Conservation (phyloP, 2,797 vertebrate species). For the Cyprinella venusta region DNA sequence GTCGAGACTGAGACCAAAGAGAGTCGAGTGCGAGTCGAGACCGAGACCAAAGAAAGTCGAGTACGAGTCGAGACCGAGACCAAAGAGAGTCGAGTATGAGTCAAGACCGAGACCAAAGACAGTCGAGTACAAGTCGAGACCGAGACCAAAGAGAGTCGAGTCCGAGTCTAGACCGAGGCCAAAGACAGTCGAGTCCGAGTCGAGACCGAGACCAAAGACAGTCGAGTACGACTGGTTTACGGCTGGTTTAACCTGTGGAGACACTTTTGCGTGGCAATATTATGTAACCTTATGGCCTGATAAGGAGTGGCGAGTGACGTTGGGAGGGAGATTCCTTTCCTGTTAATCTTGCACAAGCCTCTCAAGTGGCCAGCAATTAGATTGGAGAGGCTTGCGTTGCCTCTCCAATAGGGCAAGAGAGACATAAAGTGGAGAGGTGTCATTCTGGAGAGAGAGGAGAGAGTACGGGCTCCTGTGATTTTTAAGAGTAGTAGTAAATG, state of each 20-base stretch:
- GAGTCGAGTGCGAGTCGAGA: too few species aligned
- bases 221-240: too few species aligned
- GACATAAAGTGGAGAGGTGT: slow-evolving; percentile 32
- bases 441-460: slow-evolving; percentile 17
- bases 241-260: slow-evolving; percentile 16
- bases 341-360: slow-evolving; percentile 56
- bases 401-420: slow-evolving; percentile 38
- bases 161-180: too few species aligned
- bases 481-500: slow-evolving; percentile 26
- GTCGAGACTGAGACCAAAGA: too few species aligned
- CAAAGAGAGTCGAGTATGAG: too few species aligned
- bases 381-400: slow-evolving; percentile 66
- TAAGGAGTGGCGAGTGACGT: slow-evolving; percentile 31
- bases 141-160: too few species aligned
- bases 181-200: too few species aligned
- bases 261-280: slow-evolving; percentile 25
- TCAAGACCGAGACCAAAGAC: too few species aligned
- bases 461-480: slow-evolving; percentile 10
- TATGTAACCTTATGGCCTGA: slow-evolving; percentile 38
- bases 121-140: too few species aligned
- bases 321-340: slow-evolving; percentile 53
- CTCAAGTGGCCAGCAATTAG: slow-evolving; percentile 74
- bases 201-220: too few species aligned
- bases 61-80: too few species aligned
- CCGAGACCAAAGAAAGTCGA: too few species aligned